Evolutionary conservation across 2,113 vertebrate species (phyloP), one percentile per base, ranked within the genome.

Genomic region (Oreochromis spilurus): DNA sequence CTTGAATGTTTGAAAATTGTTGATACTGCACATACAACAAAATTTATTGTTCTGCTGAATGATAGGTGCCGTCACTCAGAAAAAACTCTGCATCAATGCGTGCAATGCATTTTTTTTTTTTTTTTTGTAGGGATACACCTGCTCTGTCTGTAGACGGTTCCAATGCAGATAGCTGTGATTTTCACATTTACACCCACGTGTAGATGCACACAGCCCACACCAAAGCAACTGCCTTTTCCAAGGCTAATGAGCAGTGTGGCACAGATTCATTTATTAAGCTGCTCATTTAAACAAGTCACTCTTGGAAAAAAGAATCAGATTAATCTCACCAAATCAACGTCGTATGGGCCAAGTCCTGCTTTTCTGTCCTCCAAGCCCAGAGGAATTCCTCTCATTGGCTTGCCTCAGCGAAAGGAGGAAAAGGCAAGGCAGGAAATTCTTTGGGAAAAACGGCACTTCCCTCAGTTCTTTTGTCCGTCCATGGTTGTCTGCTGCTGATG

Each of bases 371-470:
- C 17, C 45, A 26, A 45, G 52, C 58, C 78, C 81, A 65, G 89
- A 88, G 85, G 84, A 83, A 75, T 40, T 55, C 16, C 29, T 83
- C 58, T 55, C 9, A 67, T 60, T 81, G 40, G 84, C 86, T 72
- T 72, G 8, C 77, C 77, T 91, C 79, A 72, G 83, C n/a, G 62
- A 72, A 91, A 87, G 86, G 87, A 96, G 96, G 95, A 94, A 95
- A 91, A 94, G 94, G 96, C 93, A 92, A 86, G 91, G 95, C 94
- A 94, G 91, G 91, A 95, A 96, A 95, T 96, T 91, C 91, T 92
- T 94, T 17, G 83, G 72, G 72, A 88, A 91, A 92, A 89, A 83
- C 83, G 58, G 85, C 72, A 88, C 89, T 96, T 95, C 94, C 95
- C 94, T 88, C 86, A 81, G 81, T 85, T 89, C 78, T 91, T 90